Evolutionary conservation across 2,888 invertebrate genomes (phyloP), one percentile per base, ranked within the genome.

Genomic region (Taenaris catops): DNA sequence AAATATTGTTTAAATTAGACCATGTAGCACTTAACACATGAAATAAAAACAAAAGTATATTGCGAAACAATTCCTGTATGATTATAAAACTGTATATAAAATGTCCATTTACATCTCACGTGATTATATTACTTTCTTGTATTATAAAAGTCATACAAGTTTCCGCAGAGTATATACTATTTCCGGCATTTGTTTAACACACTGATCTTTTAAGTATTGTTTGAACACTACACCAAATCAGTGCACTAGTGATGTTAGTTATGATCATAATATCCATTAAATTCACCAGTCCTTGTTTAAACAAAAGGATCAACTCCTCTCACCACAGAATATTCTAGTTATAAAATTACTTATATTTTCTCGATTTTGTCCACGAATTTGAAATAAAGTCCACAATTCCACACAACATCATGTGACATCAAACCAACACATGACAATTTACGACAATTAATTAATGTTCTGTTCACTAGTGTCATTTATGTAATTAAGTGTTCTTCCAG

Each of bases 361-460:
- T 71, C 67, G 67, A 73, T 73, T 81, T 66, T 79, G 84, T 86
- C 80, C 86, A 84, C 81, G 69, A 84, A 83, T 84, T 86, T 84
- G 73, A 81, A 84, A 83, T 64, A 71, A 81, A 81, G 86, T 86
- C 76, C 84, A 83, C 84, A 70, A 76, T 74, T 73, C 61, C 76
- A 81, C 79, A 67, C 66, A 56, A 53, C 59, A 58, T 61, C 72
- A 60, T 60, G 61, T 57, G 55, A 53, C 58, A 60, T 54, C 49
- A 51, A 56, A 63, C 55, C 53, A 57, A 52, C 70, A 63, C 65
- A 68, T 62, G 62, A 63, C 62, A 61, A 68, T 60, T 55, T 55
- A 70, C 64, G 68, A 61, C 69, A 66, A 58, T 70, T 67, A 64
- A 47, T 66, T 66, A 79, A 80, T 63, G 80, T 83, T 76, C 79